Conservation (phyloP, 2,113 vertebrate species). For the Micronisus gabar region DNA sequence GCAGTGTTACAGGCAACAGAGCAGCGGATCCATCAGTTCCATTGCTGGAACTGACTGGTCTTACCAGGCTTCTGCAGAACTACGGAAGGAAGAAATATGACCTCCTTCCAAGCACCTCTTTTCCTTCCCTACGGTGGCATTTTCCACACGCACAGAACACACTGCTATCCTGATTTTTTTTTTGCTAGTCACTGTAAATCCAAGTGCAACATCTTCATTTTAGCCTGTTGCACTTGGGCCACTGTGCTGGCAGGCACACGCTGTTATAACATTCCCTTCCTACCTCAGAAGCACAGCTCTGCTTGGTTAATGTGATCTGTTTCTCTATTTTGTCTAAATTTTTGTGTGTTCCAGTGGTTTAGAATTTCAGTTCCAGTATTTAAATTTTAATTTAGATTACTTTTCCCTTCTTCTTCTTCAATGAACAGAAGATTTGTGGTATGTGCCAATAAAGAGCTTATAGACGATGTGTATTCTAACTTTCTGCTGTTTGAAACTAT, state of each 20-base stretch:
- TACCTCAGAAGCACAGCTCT: neutral
- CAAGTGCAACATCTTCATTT: neutral
- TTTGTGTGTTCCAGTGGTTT: neutral
- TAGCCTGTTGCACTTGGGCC: neutral
- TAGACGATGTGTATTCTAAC: neutral
- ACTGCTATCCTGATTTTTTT: neutral
- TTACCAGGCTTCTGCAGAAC: neutral
- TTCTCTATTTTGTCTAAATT: neutral
- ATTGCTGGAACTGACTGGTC: rapidly evolving
- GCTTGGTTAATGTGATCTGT: neutral
- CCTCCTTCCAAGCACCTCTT: neutral
- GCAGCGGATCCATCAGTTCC: neutral
- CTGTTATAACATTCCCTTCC: neutral
- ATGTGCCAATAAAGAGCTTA: neutral
- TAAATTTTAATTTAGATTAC: neutral
- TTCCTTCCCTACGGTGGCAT: neutral
- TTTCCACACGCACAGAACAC: neutral
- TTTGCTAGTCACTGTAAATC: neutral
- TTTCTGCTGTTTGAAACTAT: neutral
- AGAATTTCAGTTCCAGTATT: neutral
- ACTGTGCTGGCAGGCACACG: rapidly evolving
- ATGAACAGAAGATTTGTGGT: neutral
- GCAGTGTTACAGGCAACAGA: rapidly evolving
- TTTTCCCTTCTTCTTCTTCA: neutral
- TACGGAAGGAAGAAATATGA: rapidly evolving